Evolutionary conservation across 2,113 vertebrate species (phyloP).

Genomic region (Nibea albiflora): DNA sequence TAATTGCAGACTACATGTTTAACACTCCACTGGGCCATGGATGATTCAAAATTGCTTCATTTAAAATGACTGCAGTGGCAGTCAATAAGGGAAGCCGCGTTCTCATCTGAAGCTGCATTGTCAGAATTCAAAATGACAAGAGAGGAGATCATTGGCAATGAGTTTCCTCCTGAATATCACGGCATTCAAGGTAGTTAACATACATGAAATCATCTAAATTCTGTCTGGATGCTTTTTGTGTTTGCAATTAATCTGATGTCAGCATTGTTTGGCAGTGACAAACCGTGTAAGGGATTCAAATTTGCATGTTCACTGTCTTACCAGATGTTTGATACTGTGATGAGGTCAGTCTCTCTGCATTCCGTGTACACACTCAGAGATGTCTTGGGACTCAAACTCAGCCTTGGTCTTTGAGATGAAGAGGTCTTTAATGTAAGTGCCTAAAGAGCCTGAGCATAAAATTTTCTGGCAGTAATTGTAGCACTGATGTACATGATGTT

Average conservation of each 20-base stretch:
- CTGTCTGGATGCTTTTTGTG: not conserved
- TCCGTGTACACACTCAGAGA: no score
- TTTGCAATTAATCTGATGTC: conserved; percentile 1
- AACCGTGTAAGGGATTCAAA: no score
- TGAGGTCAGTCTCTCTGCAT: no score
- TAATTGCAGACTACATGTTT: conserved; percentile 80
- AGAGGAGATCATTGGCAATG: conserved; percentile 30
- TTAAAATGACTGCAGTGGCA: conserved; percentile 68
- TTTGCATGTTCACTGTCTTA: no score
- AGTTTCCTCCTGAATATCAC: conserved; percentile 11
- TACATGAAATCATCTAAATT: conserved; percentile 8
- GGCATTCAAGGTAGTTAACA: conserved; percentile 8
- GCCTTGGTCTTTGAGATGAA: no score
- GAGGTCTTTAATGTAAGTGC: no score
- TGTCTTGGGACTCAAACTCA: no score
- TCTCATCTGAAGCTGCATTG: conserved; percentile 38
- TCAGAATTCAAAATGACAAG: conserved; percentile 46
- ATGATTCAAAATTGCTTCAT: conserved; percentile 70
- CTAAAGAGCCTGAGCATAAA: no score
- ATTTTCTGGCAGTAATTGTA: no score
- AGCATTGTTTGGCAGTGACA: not conserved
- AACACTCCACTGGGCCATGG: conserved; percentile 73
- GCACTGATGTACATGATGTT: no score
- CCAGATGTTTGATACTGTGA: no score
- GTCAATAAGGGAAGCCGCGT: conserved; percentile 31